These are phyloP conservation scores for Aricia agestis DNA, from an alignment of 1,140 invertebrate species.

Conservation along the genomic window DNA sequence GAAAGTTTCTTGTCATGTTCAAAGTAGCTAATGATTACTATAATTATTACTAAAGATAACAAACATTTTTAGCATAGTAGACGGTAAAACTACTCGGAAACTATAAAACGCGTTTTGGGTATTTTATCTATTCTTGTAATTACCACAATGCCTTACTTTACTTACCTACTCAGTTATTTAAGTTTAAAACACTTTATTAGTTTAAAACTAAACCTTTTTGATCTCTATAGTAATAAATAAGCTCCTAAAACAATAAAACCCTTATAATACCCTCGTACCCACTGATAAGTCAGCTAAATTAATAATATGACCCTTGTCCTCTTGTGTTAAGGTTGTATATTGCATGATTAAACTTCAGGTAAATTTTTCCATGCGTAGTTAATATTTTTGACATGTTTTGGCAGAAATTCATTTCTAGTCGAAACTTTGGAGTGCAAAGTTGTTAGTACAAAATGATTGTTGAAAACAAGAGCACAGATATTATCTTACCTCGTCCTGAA, in stretches of 20 bases:
- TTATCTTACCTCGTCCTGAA: background rate
- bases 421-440: background rate
- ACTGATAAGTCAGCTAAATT: background rate
- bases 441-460: background rate
- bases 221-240: background rate
- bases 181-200: background rate
- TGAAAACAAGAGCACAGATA: background rate
- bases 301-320: background rate
- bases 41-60: no score
- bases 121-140: no score
- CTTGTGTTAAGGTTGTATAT: background rate
- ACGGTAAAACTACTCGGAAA: no score
- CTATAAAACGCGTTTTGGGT: no score
- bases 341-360: background rate
- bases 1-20: no score
- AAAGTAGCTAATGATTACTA: no score
- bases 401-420: background rate
- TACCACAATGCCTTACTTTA: no score
- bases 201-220: background rate
- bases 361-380: background rate
- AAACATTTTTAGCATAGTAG: no score
- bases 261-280: background rate
- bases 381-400: background rate
- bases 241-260: slow-evolving; percentile 1
- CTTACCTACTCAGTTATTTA: no score